Evolutionary conservation across 2,113 vertebrate genomes (phyloP).

Genomic region (Illadopsis cleaveri): DNA sequence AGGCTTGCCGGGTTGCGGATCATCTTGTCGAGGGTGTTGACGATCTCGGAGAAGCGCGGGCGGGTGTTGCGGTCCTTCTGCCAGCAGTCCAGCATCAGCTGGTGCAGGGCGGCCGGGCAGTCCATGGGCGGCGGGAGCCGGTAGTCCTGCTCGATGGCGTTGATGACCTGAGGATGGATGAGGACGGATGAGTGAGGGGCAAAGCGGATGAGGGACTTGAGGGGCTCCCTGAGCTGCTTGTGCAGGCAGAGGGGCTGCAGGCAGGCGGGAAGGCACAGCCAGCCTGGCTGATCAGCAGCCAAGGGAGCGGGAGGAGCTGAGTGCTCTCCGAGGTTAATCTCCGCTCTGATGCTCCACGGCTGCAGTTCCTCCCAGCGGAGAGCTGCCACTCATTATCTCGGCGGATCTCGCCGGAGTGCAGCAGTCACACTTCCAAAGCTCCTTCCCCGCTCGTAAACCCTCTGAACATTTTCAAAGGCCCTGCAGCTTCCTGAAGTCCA

Average conservation of each 20-base stretch:
- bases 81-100: slow-evolving; percentile 99
- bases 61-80: slow-evolving; percentile 98
- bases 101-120: slow-evolving; percentile 93
- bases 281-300: background rate
- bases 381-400: slow-evolving; percentile 78
- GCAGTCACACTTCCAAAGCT: slow-evolving; percentile 73
- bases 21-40: slow-evolving; percentile 98
- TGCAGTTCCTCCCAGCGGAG: slow-evolving; percentile 65
- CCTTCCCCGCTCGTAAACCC: slow-evolving; percentile 72
- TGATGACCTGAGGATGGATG: slow-evolving; percentile 85
- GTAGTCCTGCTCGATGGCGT: slow-evolving; percentile 97
- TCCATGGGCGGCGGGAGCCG: slow-evolving; percentile 97
- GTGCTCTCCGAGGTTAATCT: slow-evolving; percentile 75
- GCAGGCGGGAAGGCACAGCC: background rate
- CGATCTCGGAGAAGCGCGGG: slow-evolving; percentile 94
- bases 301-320: slow-evolving; percentile 19
- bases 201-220: rapidly evolving
- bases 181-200: background rate
- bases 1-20: slow-evolving; percentile 98
- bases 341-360: slow-evolving; percentile 69
- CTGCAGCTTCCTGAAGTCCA: slow-evolving; percentile 76
- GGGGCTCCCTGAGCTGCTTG: background rate
- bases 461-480: slow-evolving; percentile 81
- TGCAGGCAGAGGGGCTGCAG: background rate
- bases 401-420: slow-evolving; percentile 55